These are phyloP conservation scores for Elmis aenea DNA, from an alignment of 2,888 invertebrate genomes.

Conservation along the genomic window DNA sequence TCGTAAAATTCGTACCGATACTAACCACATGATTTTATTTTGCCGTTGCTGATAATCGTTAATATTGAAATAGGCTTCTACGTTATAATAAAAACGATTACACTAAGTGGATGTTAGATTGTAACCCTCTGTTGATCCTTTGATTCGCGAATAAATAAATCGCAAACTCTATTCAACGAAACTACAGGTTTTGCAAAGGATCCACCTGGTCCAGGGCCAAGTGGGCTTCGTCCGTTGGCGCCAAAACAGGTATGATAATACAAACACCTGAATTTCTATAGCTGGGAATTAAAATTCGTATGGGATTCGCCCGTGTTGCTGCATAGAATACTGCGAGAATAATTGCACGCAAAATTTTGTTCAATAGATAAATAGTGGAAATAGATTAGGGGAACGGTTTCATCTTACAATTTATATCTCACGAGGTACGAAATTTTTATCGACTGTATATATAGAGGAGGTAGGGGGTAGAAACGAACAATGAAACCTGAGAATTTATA, in stretches of 20 bases:
- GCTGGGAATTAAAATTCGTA: conserved; percentile 14
- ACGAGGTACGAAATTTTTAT: too few relatives aligned
- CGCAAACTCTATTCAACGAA: conserved; percentile 18
- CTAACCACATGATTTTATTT: too few relatives aligned
- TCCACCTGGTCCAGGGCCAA: conserved; percentile 15
- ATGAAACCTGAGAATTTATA: too few relatives aligned
- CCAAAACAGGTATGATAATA: conserved; percentile 31
- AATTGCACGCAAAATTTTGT: conserved; percentile 7
- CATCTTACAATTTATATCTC: too few relatives aligned
- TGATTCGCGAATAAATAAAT: conserved; percentile 29
- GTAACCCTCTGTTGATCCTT: conserved; percentile 19
- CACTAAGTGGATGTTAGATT: conserved; percentile 9
- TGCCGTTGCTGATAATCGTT: too few relatives aligned
- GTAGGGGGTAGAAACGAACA: too few relatives aligned
- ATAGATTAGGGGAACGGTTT: too few relatives aligned
- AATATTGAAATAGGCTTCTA: too few relatives aligned
- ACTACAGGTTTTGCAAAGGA: conserved; percentile 28
- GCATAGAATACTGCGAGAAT: conserved; percentile 8
- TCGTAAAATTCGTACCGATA: too few relatives aligned
- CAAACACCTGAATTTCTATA: conserved; percentile 24
- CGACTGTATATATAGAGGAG: too few relatives aligned
- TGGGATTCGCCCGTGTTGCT: conserved; percentile 11
- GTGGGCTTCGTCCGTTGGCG: conserved; percentile 31
- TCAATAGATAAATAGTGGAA: too few relatives aligned
- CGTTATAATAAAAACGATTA: conserved; percentile 14